Base-by-base conservation (phyloP, 2,797 vertebrate species). In the Amblyopsis hoosieri region DNA sequence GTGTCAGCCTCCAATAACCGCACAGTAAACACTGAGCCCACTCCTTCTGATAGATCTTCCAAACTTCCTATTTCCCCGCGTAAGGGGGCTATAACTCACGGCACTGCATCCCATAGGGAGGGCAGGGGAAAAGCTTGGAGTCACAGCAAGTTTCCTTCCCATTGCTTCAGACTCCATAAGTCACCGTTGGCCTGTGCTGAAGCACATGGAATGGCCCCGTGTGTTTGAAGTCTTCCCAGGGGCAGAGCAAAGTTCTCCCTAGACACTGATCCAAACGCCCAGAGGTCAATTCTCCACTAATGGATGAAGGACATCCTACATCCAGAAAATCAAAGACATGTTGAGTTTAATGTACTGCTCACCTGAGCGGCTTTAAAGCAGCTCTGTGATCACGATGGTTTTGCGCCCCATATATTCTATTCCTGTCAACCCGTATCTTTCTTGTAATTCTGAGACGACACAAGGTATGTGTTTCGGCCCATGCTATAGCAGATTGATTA, bases 41-140 rank as follows among this genome's bases (percentile, higher is more conserved):
- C 51, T 53, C 11, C 48, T 14, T 57, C 29, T 72, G 66, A 80
- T 67, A 55, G 66, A 54, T 77, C 83, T 80, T 69, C 62, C 69
- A 80, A 68, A 80, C 71, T 70, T 60, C 71, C 67, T 66, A 57
- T 71, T 82, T 83, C 57, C 62, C 72, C 78, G 9, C 65, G 50
- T 33, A 67, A 15, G 19, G 50, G 57, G 62, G 64, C 73, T 75
- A 69, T 81, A 82, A 76, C 53, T 76, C 78, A 75, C 66, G 78
- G 33, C 17, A 51, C 46, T 9, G 37, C 48, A 29, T 60, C 65
- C 12, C 59, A 54, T 45, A 52, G 60, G 65, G 46, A 49, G 53
- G 13, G 59, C 66, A 23, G 31, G 57, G 58, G 53, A 29, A 15
- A 48, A 74, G 56, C 31, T 29, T 15, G 54, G 51, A 74, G 37